Evolutionary conservation across 1,140 invertebrate species (phyloP).

Genomic region (Drosophila sproati): DNA sequence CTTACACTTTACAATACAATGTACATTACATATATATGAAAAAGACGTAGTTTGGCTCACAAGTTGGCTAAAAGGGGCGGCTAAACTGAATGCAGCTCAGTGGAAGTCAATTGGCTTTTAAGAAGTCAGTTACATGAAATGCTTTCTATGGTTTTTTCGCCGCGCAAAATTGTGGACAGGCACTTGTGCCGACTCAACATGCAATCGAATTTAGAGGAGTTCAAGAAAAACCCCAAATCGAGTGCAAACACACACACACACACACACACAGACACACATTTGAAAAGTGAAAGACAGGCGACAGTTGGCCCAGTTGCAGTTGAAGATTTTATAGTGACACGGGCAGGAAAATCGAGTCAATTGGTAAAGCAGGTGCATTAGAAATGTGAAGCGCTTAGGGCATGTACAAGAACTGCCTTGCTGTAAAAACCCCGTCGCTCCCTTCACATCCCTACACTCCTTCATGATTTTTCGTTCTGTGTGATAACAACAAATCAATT

Average conservation of each 20-base stretch:
- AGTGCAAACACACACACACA: slow-evolving; percentile 36
- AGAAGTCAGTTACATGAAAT: slow-evolving; percentile 74
- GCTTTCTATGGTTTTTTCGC: slow-evolving; percentile 57
- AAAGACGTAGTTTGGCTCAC: slow-evolving; percentile 11
- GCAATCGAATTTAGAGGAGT: slow-evolving; percentile 77
- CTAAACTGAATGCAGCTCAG: slow-evolving; percentile 50
- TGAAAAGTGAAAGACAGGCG: slow-evolving; percentile 24
- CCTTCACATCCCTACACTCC: neutral
- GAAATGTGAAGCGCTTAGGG: slow-evolving; percentile 62
- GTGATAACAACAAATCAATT: slow-evolving; percentile 83
- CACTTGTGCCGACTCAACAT: slow-evolving; percentile 40
- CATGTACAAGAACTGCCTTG: slow-evolving; percentile 42
- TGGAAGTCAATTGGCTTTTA: slow-evolving; percentile 78
- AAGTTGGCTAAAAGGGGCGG: slow-evolving; percentile 30
- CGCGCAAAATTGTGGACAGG: slow-evolving; percentile 58
- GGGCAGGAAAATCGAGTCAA: slow-evolving; percentile 76
- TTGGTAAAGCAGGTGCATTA: slow-evolving; percentile 75
- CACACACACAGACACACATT: neutral
- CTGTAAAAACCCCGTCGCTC: neutral
- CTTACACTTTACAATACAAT: neutral
- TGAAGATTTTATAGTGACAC: slow-evolving; percentile 66
- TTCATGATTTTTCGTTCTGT: slow-evolving; percentile 3
- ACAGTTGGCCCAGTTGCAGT: slow-evolving; percentile 74
- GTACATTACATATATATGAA: slow-evolving; percentile 13
- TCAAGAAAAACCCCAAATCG: slow-evolving; percentile 51